These are phyloP conservation scores for Catotricha subobsoleta DNA, from an alignment of 2,888 invertebrate genomes.

Conservation along the genomic window DNA sequence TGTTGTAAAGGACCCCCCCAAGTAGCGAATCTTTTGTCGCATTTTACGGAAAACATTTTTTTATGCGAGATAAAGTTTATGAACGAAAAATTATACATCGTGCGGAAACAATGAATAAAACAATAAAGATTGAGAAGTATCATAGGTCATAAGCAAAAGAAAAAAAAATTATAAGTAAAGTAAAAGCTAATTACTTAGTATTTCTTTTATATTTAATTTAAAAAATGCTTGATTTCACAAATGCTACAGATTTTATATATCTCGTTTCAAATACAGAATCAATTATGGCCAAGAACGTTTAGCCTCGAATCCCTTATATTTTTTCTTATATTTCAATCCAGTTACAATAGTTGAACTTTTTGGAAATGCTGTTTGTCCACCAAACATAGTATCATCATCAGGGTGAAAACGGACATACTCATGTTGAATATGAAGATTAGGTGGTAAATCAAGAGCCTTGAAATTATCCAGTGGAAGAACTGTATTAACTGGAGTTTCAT, in stretches of 20 bases:
- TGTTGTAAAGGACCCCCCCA: no score
- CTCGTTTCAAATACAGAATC: neutral
- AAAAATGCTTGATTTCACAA: neutral
- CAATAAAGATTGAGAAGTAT: no score
- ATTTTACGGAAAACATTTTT: no score
- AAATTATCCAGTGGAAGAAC: slow-evolving; percentile 56
- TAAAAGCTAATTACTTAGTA: neutral
- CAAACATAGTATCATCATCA: slow-evolving; percentile 50
- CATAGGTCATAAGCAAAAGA: no score
- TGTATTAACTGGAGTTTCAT: slow-evolving; percentile 48
- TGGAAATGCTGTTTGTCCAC: slow-evolving; percentile 69
- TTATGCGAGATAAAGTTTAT: no score
- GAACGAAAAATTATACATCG: no score
- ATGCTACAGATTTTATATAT: neutral
- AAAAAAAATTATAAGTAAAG: no score
- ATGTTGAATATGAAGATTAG: slow-evolving; percentile 68
- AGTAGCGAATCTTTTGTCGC: no score
- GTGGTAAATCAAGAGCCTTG: slow-evolving; percentile 54
- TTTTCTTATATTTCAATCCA: slow-evolving; percentile 62
- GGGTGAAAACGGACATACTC: slow-evolving; percentile 74
- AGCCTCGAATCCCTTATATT: slow-evolving; percentile 55
- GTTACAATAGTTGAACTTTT: slow-evolving; percentile 68
- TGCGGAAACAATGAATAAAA: no score
- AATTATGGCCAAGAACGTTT: slow-evolving; percentile 41
- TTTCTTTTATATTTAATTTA: neutral